Evolutionary conservation across 1,140 invertebrate genomes (phyloP).

Genomic region (Calliopsis andreniformis): DNA sequence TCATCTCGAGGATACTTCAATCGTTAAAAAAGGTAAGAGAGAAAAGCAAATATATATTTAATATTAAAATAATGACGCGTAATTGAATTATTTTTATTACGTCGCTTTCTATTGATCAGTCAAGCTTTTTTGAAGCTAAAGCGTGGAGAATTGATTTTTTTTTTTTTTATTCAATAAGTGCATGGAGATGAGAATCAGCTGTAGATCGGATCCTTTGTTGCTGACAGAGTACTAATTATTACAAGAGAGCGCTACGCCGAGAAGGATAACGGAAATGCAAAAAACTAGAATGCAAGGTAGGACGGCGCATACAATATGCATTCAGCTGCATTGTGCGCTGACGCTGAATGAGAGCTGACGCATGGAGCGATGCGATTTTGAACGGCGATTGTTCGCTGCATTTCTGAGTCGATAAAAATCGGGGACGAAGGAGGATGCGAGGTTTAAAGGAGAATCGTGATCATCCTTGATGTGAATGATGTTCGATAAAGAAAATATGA

Average conservation of each 20-base stretch:
- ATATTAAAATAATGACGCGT: slow-evolving; percentile 52
- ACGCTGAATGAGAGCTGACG: slow-evolving; percentile 33
- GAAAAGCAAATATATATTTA: slow-evolving; percentile 25
- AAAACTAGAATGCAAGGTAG: slow-evolving; percentile 1
- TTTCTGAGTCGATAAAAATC: slow-evolving; percentile 46
- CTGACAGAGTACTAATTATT: neutral
- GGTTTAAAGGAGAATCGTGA: neutral
- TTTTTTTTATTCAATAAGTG: neutral
- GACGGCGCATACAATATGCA: slow-evolving; percentile 48
- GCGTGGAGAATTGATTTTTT: too few relatives aligned
- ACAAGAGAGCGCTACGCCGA: neutral
- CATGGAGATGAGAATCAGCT: neutral
- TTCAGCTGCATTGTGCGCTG: slow-evolving; percentile 37
- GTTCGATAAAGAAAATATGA: neutral
- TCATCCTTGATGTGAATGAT: neutral
- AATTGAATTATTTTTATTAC: too few relatives aligned
- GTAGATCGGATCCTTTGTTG: neutral
- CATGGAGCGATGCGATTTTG: slow-evolving; percentile 53
- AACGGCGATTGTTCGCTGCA: slow-evolving; percentile 47
- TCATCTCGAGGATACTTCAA: too few relatives aligned
- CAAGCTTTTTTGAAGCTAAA: too few relatives aligned
- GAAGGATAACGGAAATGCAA: slow-evolving; percentile 24
- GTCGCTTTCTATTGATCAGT: too few relatives aligned
- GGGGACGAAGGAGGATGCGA: neutral
- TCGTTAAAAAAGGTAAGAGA: neutral